Evolutionary conservation across 2,797 vertebrate species (phyloP), one percentile per base, ranked within the genome.

Genomic region (Manis pentadactyla): DNA sequence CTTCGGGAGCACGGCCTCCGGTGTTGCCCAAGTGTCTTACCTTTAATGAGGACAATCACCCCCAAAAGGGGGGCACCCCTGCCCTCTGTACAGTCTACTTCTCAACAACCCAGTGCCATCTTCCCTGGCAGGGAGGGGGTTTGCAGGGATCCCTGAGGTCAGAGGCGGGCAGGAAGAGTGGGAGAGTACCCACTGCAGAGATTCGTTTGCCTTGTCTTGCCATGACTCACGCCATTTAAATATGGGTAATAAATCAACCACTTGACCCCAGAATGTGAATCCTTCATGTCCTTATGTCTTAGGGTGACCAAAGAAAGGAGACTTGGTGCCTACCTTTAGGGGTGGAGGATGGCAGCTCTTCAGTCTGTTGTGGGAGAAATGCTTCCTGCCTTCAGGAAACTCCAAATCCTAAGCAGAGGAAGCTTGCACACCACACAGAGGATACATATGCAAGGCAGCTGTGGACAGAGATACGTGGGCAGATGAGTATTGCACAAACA

Each of bases 161-260:
- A 27, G 29, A 42, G 25, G 23, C 4, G 23, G 46, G n/a, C 34
- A 37, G 53, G n/a, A 49, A 49, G 7, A 49, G 25, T 2, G 71
- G 2, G 12, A 69, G 27, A 64, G 90, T 42, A n/a, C 93, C 18
- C 25, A 23, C 27, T 42, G 31, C n/a, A 23, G 42, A 87, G 49
- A 37, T 29, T 29, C 13, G 2, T 29, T 39, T 6, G 0, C 18
- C 64, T 21, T 13, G 57, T 57, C 55, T 68, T 34, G 17, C 37
- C 3, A 14, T 69, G 93, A 90, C 81, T 95, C 68, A 87, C 25
- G 57, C 68, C 63, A 74, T 39, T 93, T 90, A 78, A 18, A 27
- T 29, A 39, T 73, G 79, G 79, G 69, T 59, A 79, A 81, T 59
- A 66, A 93, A 78, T 97, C 78, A 89, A 73, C 86, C 91, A 39